phyloP scores from a whole-genome alignment of 2,888 invertebrate species.

The Patella caerulea region DNA sequence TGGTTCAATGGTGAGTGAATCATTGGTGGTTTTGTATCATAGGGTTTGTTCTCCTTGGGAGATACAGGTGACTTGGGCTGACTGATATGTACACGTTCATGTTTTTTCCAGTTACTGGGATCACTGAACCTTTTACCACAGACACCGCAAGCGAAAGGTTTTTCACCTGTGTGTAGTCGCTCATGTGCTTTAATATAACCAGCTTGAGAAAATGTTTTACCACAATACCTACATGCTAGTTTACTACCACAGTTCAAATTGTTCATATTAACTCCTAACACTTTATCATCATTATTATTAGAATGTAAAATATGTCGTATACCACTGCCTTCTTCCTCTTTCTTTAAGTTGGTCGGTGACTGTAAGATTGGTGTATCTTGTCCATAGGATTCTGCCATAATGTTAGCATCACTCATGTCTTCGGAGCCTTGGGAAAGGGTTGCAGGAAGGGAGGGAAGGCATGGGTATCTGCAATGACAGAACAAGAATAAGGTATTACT shows the following conservation, averaged over 20 bases:
- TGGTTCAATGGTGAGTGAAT: conserved; percentile 20
- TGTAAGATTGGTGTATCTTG: conserved; percentile 34
- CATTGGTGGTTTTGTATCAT: conserved; percentile 28
- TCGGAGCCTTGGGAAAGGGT: not conserved
- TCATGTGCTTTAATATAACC: conserved; percentile 64
- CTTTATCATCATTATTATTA: conserved; percentile 24
- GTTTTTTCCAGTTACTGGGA: conserved; percentile 66
- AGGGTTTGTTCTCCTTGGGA: conserved; percentile 33
- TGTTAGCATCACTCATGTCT: conserved; percentile 55
- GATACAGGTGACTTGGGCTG: conserved; percentile 45
- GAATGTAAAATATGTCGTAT: conserved; percentile 14
- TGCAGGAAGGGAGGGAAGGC: conserved; percentile 9
- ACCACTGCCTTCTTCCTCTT: conserved; percentile 32
- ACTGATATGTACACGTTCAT: conserved; percentile 61
- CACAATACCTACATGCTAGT: conserved; percentile 60
- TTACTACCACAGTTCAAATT: conserved; percentile 45
- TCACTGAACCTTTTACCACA: conserved; percentile 65
- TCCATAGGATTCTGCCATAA: conserved; percentile 56
- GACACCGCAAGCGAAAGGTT: conserved; percentile 63
- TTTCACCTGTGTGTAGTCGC: conserved; percentile 64
- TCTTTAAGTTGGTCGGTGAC: conserved; percentile 40
- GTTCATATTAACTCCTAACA: conserved; percentile 24
- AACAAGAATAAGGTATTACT: too few relatives aligned
- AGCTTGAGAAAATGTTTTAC: conserved; percentile 63
- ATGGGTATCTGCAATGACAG: not conserved